Evolutionary conservation across 2,113 vertebrate genomes (phyloP), one percentile per base, ranked within the genome.

Genomic region (Odontophorus gujanensis): DNA sequence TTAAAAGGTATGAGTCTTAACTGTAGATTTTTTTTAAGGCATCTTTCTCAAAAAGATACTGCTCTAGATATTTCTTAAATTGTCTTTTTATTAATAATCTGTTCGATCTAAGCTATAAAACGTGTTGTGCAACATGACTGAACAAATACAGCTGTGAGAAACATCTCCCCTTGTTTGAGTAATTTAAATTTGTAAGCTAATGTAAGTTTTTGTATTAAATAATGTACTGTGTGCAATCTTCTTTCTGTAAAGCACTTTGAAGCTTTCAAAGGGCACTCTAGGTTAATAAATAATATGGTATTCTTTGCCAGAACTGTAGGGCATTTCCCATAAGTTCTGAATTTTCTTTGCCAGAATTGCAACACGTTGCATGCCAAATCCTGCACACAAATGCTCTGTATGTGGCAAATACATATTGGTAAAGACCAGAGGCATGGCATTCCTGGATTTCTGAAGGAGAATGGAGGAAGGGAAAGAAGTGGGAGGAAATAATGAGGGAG

Each of bases 131-230:
- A 88, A 95, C 93, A 95, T 91, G 95, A 95, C 94, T 90, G 96
- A 95, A 94, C 92, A 45, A 94, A 95, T 62, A 90, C 73, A 30
- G 8, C 94, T 92, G 73, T 91, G 69, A 93, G 73, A 96, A 91
- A 68, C 91, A 90, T 63, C 86, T 61, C 81, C 79, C 72, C 86
- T 67, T 87, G 69, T 91, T 90, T 51, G 72, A 96, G 81, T 87
- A 74, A 90, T 95, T 95, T 96, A 90, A 91, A 95, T 97, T 95
- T 96, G 95, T 93, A 97, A 94, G 89, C 82, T 92, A 97, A 94
- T 92, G 47, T 78, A 91, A 90, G 85, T 88, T 97, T 96, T 97
- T 94, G 85, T 96, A 90, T 88, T 91, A 95, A 96, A 95, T 95
- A 94, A 95, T 94, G 90, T 90, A 93, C 82, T 92, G 62, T 50